These are phyloP conservation scores for Cyanistes caeruleus DNA, from an alignment of 2,113 vertebrate species.

Conservation along the genomic window DNA sequence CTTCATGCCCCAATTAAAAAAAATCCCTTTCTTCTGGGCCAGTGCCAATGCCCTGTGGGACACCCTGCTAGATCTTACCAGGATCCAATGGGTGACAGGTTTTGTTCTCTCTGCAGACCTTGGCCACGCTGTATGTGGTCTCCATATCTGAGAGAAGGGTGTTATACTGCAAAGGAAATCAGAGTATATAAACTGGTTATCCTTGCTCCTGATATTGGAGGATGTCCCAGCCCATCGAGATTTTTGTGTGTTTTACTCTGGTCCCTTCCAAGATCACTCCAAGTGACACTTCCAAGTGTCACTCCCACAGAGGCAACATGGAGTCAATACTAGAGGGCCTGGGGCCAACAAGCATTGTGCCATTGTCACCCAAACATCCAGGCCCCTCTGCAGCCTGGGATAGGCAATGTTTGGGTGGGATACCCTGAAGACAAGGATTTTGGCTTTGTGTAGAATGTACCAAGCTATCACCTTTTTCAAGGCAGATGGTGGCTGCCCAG, in stretches of 20 bases:
- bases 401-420: not conserved
- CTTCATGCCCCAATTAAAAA: not conserved
- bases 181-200: not conserved
- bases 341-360: not conserved
- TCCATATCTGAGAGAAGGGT: constrained; percentile 91
- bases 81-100: constrained; percentile 87
- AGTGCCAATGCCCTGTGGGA: not conserved
- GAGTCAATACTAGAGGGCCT: not conserved
- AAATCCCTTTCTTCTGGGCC: not conserved
- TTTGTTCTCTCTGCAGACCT: constrained; percentile 79
- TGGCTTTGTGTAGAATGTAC: not conserved
- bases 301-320: not conserved
- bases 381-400: not conserved
- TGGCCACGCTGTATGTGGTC: constrained; percentile 88
- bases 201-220: not conserved
- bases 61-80: constrained; percentile 73
- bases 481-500: not conserved
- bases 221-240: not conserved
- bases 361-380: not conserved
- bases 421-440: not conserved
- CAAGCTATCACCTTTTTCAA: not conserved
- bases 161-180: constrained; percentile 83
- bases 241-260: not conserved
- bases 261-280: not conserved
- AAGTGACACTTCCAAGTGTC: too few relatives aligned